Evolutionary conservation across 2,888 invertebrate species (phyloP).

Genomic region (Lysandra bellargus): DNA sequence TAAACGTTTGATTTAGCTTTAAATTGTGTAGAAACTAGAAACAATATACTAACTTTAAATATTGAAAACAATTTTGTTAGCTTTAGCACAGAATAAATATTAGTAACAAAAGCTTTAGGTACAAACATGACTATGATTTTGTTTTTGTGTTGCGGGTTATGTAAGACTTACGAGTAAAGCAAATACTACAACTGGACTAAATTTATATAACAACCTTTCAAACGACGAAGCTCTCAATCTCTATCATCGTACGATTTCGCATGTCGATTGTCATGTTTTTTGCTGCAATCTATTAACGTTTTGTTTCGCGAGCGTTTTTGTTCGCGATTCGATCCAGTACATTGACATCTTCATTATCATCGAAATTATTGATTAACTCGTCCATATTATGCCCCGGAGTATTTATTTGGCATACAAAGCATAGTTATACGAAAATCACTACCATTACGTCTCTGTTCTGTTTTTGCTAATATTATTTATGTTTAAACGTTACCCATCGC

Average conservation of each 20-base stretch:
- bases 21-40: not conserved
- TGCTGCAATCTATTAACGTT: conserved; percentile 55
- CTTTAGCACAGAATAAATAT: no score
- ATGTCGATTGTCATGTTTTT: conserved; percentile 51
- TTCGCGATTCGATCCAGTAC: conserved; percentile 46
- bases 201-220: conserved; percentile 53
- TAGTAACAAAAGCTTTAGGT: not conserved
- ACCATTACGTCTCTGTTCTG: conserved; percentile 8
- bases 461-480: not conserved
- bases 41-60: no score
- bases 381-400: not conserved
- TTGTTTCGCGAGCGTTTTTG: conserved; percentile 49
- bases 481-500: not conserved
- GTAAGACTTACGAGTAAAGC: not conserved
- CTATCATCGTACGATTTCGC: conserved; percentile 59
- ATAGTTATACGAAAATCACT: not conserved
- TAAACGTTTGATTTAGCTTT: conserved; percentile 24
- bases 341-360: conserved; percentile 47
- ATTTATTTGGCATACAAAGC: conserved; percentile 21
- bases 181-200: not conserved
- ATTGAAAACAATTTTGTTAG: not conserved
- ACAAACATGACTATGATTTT: no score
- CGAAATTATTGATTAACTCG: conserved; percentile 37
- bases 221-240: conserved; percentile 56
- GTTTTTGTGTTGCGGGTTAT: not conserved